Evolutionary conservation across 1,140 invertebrate genomes (phyloP).

Genomic region (Laupala kohalensis): DNA sequence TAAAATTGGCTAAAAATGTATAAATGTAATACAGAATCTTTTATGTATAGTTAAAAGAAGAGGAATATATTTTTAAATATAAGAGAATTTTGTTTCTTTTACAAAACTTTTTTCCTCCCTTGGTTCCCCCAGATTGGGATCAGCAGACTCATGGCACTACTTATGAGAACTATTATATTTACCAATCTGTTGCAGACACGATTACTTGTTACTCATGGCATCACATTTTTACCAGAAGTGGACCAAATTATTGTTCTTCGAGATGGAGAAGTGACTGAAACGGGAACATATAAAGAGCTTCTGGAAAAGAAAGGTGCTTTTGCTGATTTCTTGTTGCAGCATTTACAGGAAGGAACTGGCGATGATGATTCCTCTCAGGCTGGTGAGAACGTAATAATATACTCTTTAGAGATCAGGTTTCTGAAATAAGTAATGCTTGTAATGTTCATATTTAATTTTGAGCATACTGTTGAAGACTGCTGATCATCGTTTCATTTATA

Average conservation of each 20-base stretch:
- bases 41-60: too few species aligned
- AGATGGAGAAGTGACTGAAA: slow-evolving; percentile 34
- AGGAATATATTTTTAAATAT: too few species aligned
- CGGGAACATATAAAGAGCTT: slow-evolving; percentile 32
- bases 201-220: slow-evolving; percentile 37
- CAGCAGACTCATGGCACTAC: too few species aligned
- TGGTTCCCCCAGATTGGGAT: too few species aligned
- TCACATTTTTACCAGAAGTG: slow-evolving; percentile 34
- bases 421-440: too few species aligned
- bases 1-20: too few species aligned
- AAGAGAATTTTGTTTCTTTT: not conserved
- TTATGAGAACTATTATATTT: not conserved
- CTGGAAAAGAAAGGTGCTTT: slow-evolving; percentile 48
- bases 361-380: slow-evolving; percentile 25
- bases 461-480: too few species aligned
- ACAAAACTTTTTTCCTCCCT: not conserved
- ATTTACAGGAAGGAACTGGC: slow-evolving; percentile 55
- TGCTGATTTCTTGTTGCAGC: slow-evolving; percentile 66
- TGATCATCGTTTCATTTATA: too few species aligned
- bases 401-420: too few species aligned
- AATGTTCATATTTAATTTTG: too few species aligned
- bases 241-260: slow-evolving; percentile 38
- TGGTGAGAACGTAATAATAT: slow-evolving; percentile 5
- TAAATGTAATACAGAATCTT: too few species aligned
- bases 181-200: slow-evolving; percentile 26